Conservation (phyloP, 2,888 invertebrate genomes). For the Zhuqinia jingwanae region DNA sequence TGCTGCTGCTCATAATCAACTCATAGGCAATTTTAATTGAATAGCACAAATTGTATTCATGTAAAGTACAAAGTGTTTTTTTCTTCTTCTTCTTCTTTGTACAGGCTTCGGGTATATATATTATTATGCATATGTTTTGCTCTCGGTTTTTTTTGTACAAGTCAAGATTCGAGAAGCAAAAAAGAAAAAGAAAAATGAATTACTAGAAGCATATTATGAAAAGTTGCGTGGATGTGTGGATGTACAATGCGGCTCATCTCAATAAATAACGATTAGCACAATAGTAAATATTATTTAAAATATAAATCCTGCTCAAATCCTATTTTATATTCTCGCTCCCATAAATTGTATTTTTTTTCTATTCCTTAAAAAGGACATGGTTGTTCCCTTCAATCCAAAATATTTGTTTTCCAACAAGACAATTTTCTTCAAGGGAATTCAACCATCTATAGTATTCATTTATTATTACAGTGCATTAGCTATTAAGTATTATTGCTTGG, state of each 20-base stretch:
- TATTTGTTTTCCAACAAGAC: too few species aligned
- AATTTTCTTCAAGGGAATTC: too few species aligned
- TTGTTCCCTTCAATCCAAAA: not conserved
- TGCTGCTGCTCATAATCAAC: constrained; percentile 2
- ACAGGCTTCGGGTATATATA: not conserved
- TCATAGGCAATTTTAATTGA: constrained; percentile 15
- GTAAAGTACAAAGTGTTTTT: not conserved
- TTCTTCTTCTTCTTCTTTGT: too few species aligned
- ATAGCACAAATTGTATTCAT: not conserved
- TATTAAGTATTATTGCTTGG: too few species aligned
- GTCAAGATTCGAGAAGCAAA: constrained; percentile 16
- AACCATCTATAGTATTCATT: too few species aligned
- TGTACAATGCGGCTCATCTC: constrained; percentile 74
- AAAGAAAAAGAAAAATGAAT: constrained; percentile 46
- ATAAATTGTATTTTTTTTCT: too few species aligned
- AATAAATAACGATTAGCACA: constrained; percentile 79
- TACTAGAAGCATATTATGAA: constrained; percentile 60
- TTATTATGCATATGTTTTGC: too few species aligned
- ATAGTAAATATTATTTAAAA: constrained; percentile 52
- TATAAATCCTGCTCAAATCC: too few species aligned
- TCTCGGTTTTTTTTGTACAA: constrained; percentile 17
- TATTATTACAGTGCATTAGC: too few species aligned
- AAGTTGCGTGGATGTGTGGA: constrained; percentile 37
- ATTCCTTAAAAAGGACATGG: not conserved
- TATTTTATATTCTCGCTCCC: too few species aligned